A percentile compares a stretch with the other conserved stretches of the same genome.
Evolutionary conservation across 2,797 vertebrate species (phyloP).

Genomic region (Astyanax mexicanus): DNA sequence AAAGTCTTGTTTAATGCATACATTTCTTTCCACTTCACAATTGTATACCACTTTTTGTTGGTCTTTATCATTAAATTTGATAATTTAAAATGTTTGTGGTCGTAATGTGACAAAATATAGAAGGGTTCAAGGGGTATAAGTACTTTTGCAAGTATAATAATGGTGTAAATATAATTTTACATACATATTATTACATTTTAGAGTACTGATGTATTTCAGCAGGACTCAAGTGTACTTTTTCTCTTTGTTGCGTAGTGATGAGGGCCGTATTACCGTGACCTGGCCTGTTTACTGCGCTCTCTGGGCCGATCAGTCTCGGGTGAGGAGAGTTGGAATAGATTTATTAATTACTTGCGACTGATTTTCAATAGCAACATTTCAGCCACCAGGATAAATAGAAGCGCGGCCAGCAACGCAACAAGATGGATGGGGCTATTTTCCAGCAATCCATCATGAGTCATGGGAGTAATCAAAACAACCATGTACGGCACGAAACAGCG

Average conservation of each 20-base stretch:
- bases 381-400: slow-evolving; percentile 21
- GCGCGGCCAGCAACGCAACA: not conserved
- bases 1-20: no score
- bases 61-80: no score
- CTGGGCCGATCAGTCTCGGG: not conserved
- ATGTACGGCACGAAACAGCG: not conserved
- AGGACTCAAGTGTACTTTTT: slow-evolving; percentile 12
- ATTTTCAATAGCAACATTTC: slow-evolving; percentile 4
- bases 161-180: no score
- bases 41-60: no score
- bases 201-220: no score
- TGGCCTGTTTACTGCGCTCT: not conserved
- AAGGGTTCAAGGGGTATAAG: no score
- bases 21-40: no score
- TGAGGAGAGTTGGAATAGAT: not conserved
- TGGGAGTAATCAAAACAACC: slow-evolving; percentile 18
- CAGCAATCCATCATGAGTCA: slow-evolving; percentile 6
- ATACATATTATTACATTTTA: no score
- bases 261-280: not conserved
- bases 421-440: not conserved
- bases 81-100: no score
- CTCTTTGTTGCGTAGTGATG: slow-evolving; percentile 28
- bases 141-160: no score
- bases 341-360: slow-evolving; percentile 6
- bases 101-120: no score